Evolutionary conservation across 2,888 invertebrate genomes (phyloP).

Genomic region (Tachina fera): DNA sequence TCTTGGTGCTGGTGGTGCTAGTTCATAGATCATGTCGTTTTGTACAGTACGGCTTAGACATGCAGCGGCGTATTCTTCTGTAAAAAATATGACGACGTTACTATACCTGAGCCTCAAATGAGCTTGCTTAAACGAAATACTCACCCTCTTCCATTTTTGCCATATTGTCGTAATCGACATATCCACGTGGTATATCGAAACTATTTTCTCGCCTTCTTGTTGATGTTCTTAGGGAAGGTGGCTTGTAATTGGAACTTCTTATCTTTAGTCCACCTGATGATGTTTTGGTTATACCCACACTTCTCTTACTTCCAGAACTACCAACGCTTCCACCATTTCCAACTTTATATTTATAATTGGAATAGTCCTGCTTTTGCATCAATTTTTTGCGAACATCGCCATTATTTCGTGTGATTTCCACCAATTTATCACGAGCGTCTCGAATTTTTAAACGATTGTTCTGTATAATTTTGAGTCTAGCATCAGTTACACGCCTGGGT

Average conservation of each 20-base stretch:
- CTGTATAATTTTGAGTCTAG: constrained; percentile 90
- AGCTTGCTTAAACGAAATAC: constrained; percentile 41
- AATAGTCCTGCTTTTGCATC: constrained; percentile 84
- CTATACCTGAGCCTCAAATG: not conserved
- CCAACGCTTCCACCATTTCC: constrained; percentile 19
- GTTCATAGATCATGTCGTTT: constrained; percentile 77
- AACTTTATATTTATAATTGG: constrained; percentile 57
- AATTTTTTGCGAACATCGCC: constrained; percentile 90
- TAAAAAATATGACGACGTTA: constrained; percentile 14
- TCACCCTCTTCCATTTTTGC: constrained; percentile 81
- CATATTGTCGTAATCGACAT: constrained; percentile 82
- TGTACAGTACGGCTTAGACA: constrained; percentile 78
- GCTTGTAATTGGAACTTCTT: constrained; percentile 69
- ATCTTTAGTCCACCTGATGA: constrained; percentile 64
- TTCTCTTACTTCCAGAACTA: constrained; percentile 67
- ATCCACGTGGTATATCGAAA: constrained; percentile 79
- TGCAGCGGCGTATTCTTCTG: constrained; percentile 75
- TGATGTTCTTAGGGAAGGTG: constrained; percentile 2
- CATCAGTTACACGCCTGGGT: constrained; percentile 84
- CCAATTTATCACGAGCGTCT: constrained; percentile 92
- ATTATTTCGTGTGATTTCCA: constrained; percentile 88
- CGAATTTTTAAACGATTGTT: constrained; percentile 90
- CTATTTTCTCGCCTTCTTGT: constrained; percentile 72
- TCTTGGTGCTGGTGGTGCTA: constrained; percentile 71
- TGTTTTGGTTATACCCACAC: constrained; percentile 2